Conservation (phyloP, 2,888 invertebrate genomes). For the Odontocolon sp. region DNA sequence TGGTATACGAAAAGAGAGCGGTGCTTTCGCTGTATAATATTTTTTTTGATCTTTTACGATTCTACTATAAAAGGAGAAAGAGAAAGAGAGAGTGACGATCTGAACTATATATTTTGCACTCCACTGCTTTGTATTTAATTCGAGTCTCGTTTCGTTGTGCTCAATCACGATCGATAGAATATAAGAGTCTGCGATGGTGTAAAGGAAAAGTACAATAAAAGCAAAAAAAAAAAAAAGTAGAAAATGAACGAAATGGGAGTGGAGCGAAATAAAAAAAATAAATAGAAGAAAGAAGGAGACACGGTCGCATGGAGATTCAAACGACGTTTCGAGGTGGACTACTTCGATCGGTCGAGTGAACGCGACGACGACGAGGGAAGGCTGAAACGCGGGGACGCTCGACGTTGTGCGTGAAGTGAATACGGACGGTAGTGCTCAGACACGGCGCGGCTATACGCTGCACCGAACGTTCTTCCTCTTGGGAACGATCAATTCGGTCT, state of each 20-base stretch:
- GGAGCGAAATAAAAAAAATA: neutral
- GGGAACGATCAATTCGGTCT: slow-evolving; percentile 57
- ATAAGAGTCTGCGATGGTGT: slow-evolving; percentile 7
- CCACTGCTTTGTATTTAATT: slow-evolving; percentile 31
- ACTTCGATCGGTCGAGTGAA: slow-evolving; percentile 56
- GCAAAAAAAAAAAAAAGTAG: slow-evolving; percentile 4
- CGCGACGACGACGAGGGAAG: slow-evolving; percentile 8
- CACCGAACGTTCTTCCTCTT: slow-evolving; percentile 36
- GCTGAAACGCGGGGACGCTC: slow-evolving; percentile 11
- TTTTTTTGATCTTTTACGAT: no score
- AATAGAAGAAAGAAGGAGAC: slow-evolving; percentile 19
- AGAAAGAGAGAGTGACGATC: neutral
- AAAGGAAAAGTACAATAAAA: slow-evolving; percentile 7
- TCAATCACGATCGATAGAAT: slow-evolving; percentile 49
- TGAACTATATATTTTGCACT: neutral
- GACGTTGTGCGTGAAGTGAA: slow-evolving; percentile 53
- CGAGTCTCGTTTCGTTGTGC: slow-evolving; percentile 47
- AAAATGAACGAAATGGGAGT: neutral
- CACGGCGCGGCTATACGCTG: slow-evolving; percentile 33
- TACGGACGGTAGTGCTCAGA: slow-evolving; percentile 45
- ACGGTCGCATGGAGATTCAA: slow-evolving; percentile 55
- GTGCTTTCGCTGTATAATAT: neutral
- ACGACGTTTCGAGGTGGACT: slow-evolving; percentile 57
- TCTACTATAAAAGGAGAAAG: no score
- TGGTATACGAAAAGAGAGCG: neutral